These are phyloP conservation scores for Galbula dea DNA, from an alignment of 2,113 vertebrate species.

Conservation along the genomic window DNA sequence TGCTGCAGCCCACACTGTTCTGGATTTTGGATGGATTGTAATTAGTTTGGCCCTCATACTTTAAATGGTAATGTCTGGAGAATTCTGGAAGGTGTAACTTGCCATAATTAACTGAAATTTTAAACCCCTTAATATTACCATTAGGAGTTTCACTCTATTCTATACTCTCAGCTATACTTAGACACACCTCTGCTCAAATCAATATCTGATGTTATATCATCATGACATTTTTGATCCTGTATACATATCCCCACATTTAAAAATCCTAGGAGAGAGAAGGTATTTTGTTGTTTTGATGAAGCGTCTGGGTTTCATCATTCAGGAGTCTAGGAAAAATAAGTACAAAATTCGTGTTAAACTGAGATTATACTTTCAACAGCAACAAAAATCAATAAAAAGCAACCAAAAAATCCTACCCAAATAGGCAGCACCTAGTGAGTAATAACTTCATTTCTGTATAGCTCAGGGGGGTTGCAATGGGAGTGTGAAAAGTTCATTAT, in stretches of 20 bases:
- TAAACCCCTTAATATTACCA: background rate
- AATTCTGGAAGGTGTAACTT: slow-evolving; percentile 12
- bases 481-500: slow-evolving; percentile 93
- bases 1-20: background rate
- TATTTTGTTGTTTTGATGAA: slow-evolving; percentile 23
- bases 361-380: slow-evolving; percentile 43
- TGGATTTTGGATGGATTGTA: background rate
- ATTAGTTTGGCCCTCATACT: background rate
- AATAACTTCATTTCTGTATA: slow-evolving; percentile 79
- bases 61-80: background rate
- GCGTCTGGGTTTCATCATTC: background rate
- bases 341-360: slow-evolving; percentile 51
- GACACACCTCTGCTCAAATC: background rate
- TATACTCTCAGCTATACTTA: background rate
- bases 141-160: background rate
- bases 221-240: slow-evolving; percentile 4
- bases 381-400: slow-evolving; percentile 46
- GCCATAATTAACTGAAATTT: background rate
- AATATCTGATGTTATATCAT: background rate
- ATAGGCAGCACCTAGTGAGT: slow-evolving; percentile 72
- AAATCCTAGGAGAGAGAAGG: background rate
- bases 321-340: slow-evolving; percentile 33
- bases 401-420: slow-evolving; percentile 60
- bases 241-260: background rate
- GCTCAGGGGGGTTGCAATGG: slow-evolving; percentile 80